phyloP scores from a whole-genome alignment of 2,113 vertebrate species.

The Mixornis gularis region DNA sequence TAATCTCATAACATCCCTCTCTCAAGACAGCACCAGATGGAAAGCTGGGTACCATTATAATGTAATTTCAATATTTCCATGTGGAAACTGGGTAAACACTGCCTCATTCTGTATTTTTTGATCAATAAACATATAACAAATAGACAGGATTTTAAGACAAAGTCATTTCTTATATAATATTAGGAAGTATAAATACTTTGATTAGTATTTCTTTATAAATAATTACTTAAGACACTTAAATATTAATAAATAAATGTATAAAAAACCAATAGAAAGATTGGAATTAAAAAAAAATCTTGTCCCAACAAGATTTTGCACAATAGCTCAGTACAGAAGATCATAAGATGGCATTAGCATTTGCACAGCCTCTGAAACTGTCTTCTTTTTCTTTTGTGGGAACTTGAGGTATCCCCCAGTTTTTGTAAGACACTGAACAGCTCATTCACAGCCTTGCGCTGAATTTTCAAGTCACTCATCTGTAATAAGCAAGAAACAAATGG shows the following conservation, averaged over 20 bases:
- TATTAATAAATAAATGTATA: conserved; percentile 77
- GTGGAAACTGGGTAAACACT: background rate
- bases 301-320: background rate
- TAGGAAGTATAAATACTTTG: conserved; percentile 68
- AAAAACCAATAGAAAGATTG: background rate
- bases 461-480: conserved; percentile 61
- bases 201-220: conserved; percentile 68
- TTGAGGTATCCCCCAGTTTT: background rate
- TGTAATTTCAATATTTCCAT: background rate
- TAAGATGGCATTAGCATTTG: background rate
- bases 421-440: conserved; percentile 58
- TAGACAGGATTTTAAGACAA: conserved; percentile 65
- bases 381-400: conserved; percentile 52
- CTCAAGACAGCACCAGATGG: background rate
- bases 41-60: background rate
- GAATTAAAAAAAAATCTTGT: background rate
- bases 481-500: background rate
- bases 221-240: conserved; percentile 70
- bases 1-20: background rate
- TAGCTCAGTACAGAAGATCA: background rate
- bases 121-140: conserved; percentile 30
- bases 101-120: background rate
- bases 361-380: conserved; percentile 39
- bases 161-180: conserved; percentile 30
- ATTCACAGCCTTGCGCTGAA: conserved; percentile 68